phyloP scores from a whole-genome alignment of 2,113 vertebrate species.

The Nematolebias whitei region DNA sequence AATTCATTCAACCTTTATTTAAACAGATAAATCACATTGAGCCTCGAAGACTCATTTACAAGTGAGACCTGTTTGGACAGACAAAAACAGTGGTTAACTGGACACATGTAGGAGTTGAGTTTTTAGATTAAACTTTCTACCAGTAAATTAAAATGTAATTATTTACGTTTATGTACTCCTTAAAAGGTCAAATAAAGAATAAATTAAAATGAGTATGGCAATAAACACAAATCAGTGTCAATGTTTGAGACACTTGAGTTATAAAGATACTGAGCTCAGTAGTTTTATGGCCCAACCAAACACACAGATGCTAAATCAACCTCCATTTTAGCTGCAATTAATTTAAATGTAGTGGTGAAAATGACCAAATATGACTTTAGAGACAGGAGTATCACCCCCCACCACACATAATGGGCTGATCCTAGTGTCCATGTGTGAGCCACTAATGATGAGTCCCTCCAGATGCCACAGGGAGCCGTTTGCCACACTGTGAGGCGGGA shows the following conservation, averaged over 20 bases:
- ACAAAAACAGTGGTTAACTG: too few relatives aligned
- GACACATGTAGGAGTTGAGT: too few relatives aligned
- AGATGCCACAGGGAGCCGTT: constrained; percentile 63
- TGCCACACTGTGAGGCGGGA: constrained; percentile 61
- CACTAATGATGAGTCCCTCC: constrained; percentile 71
- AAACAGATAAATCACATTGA: too few relatives aligned
- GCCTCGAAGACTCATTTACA: too few relatives aligned
- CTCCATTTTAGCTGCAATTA: constrained; percentile 14
- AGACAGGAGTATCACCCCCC: constrained; percentile 10
- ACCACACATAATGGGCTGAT: not conserved
- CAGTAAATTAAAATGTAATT: too few relatives aligned
- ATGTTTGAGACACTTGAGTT: constrained; percentile 10
- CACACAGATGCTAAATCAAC: not conserved
- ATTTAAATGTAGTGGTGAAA: constrained; percentile 19
- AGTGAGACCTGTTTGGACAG: too few relatives aligned
- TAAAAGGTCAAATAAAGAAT: not conserved
- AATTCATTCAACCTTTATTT: too few relatives aligned
- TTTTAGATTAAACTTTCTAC: too few relatives aligned
- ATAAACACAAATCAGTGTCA: constrained; percentile 11
- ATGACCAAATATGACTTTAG: constrained; percentile 25
- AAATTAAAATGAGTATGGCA: not conserved
- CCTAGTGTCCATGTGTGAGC: constrained; percentile 32
- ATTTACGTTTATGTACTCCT: constrained; percentile 2
- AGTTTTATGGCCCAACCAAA: constrained; percentile 24
- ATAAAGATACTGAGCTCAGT: not conserved